Evolutionary conservation across 2,888 invertebrate genomes (phyloP), one percentile per base, ranked within the genome.

Genomic region (Drosophila quasianomalipes): DNA sequence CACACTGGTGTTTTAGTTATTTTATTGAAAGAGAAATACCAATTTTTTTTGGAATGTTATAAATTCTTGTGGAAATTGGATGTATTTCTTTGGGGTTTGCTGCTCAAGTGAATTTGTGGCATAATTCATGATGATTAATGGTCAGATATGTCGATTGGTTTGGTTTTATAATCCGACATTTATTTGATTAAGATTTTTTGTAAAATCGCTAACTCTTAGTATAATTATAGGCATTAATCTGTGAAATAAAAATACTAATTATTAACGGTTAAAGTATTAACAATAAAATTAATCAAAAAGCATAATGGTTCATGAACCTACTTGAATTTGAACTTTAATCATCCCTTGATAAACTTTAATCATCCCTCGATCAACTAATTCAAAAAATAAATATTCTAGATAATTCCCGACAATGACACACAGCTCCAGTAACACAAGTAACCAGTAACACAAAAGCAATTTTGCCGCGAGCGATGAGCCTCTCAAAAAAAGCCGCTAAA

Each of bases 21-120:
- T 70, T 67, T 47, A 70, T 70, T 57, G 61, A 69, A 72, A 59
- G 44, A 61, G 59, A 82, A 80, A 82, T 76, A 82, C 10, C 72
- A 70, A 71, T 35, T 35, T 83, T 73, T 41, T 57, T 62, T 28
- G 19, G 60, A 67, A 63, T 55, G 62, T 68, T 31, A 4, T 30
- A 7, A 58, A 51, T 59, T 22, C 33, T n/a, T 59, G 3, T 28
- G 28, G 19, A 60, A 49, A 60, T 60, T 35, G 16, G n/a, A n/a
- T 35, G 12, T n/a, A 16, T 41, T 41, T 39, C n/a, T n/a, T 30
- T 4, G 30, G 19, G 3, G 19, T 44, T 26, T 57, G 30, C 22
- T 44, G 30, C 22, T 37, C 58, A 44, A 31, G 6, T 55, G 16
- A n/a, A 44, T 26, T 26, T 54, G 1, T 12, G 26, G 26, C 16